Conservation (phyloP, 2,797 vertebrate species). For the Gallirallus australis region DNA sequence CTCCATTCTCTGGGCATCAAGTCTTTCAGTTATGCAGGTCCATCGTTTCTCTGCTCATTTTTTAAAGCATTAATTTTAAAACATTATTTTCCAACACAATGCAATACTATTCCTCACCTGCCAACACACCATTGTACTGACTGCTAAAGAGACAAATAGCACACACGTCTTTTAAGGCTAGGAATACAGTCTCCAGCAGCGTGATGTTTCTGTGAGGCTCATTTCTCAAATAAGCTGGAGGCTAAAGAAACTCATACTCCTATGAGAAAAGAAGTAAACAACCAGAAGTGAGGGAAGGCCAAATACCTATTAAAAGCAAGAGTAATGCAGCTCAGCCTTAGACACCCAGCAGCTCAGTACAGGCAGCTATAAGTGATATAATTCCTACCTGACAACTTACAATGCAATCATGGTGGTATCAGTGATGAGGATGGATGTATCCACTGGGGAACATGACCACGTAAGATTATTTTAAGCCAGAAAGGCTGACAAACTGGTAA, state of each 20-base stretch:
- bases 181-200: background rate
- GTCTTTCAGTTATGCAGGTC: background rate
- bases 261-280: background rate
- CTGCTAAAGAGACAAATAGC: background rate
- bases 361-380: background rate
- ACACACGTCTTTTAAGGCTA: background rate
- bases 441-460: background rate
- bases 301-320: background rate
- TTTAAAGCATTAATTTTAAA: background rate
- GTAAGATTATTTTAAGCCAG: background rate
- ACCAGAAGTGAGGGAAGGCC: background rate
- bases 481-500: background rate
- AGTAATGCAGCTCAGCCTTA: background rate
- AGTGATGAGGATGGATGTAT: background rate
- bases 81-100: background rate
- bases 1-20: background rate
- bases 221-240: background rate
- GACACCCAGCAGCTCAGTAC: background rate
- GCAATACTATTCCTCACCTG: background rate
- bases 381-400: background rate
- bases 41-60: background rate
- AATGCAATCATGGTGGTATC: background rate
- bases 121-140: background rate
- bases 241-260: background rate
- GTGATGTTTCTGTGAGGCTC: background rate